phyloP scores from a whole-genome alignment of 30 jellyfish, hydroid and myxozoan species.

The Sanderia malayensis region DNA sequence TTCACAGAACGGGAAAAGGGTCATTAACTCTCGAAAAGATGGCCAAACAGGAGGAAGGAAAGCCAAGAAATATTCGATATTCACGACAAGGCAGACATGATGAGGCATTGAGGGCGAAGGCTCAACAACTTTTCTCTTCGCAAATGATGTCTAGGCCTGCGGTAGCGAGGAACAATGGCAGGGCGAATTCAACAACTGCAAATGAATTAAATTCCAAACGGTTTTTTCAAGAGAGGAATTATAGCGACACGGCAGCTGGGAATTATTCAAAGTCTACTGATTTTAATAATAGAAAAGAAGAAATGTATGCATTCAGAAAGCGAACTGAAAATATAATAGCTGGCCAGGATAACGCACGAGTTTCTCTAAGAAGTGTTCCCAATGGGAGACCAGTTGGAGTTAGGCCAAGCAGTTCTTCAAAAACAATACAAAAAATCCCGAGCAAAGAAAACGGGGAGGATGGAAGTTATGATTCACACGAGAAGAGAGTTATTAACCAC shows the following conservation, averaged over 20 bases:
- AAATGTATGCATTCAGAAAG: conserved; percentile 26
- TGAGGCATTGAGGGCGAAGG: background rate
- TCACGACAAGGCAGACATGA: background rate
- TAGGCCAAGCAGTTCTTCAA: too few species aligned
- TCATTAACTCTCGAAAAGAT: too few species aligned
- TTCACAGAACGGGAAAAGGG: too few species aligned
- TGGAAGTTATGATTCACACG: too few species aligned
- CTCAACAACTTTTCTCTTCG: background rate
- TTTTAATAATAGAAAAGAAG: conserved; percentile 11
- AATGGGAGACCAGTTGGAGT: background rate
- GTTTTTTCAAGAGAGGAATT: background rate
- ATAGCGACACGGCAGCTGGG: too few species aligned
- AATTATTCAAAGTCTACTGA: background rate
- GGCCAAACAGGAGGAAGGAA: background rate
- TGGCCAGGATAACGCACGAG: conserved; percentile 7
- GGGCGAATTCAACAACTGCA: background rate
- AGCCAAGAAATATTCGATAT: background rate
- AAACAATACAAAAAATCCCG: too few species aligned
- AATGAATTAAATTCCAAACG: background rate
- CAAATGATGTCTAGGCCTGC: too few species aligned
- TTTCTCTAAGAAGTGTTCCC: background rate
- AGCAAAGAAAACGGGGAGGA: too few species aligned
- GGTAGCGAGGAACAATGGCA: background rate
- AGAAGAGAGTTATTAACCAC: too few species aligned
- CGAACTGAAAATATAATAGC: conserved; percentile 50